Conservation (phyloP, 2,888 invertebrate genomes). For the Ernsta delagoae region DNA sequence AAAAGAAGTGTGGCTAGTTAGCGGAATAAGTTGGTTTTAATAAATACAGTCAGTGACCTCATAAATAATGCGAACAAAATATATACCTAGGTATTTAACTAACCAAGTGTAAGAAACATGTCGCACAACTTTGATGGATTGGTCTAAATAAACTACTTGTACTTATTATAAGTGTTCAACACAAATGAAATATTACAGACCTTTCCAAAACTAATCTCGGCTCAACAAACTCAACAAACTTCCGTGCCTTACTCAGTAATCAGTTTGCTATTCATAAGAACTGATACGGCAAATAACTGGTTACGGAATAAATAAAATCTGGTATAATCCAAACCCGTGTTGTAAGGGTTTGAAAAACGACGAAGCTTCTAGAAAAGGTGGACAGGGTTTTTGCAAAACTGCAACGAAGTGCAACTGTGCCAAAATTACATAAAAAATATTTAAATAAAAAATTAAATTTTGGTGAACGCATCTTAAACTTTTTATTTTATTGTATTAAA, state of each 20-base stretch:
- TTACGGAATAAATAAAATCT: slow-evolving; percentile 11
- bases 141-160: slow-evolving; percentile 25
- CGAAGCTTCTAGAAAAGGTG: too few relatives aligned
- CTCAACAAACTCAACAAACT: slow-evolving; percentile 2
- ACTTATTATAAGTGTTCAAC: background rate
- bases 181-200: background rate
- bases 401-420: too few relatives aligned
- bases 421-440: too few relatives aligned
- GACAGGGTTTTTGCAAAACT: too few relatives aligned
- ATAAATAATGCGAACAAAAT: slow-evolving; percentile 38
- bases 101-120: slow-evolving; percentile 32
- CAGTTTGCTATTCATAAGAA: slow-evolving; percentile 10
- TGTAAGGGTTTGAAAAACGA: too few relatives aligned
- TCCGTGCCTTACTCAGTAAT: background rate
- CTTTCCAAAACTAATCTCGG: slow-evolving; percentile 14
- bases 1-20: slow-evolving; percentile 43
- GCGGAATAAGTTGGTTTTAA: slow-evolving; percentile 22
- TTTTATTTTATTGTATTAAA: too few relatives aligned
- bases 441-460: too few relatives aligned
- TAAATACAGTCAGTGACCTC: slow-evolving; percentile 40
- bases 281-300: background rate
- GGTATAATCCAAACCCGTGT: too few relatives aligned
- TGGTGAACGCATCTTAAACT: too few relatives aligned
- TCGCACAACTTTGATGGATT: slow-evolving; percentile 43
- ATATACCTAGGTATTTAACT: slow-evolving; percentile 33